Conservation (phyloP, 1,140 invertebrate genomes). For the Bombus vancouverensis region DNA sequence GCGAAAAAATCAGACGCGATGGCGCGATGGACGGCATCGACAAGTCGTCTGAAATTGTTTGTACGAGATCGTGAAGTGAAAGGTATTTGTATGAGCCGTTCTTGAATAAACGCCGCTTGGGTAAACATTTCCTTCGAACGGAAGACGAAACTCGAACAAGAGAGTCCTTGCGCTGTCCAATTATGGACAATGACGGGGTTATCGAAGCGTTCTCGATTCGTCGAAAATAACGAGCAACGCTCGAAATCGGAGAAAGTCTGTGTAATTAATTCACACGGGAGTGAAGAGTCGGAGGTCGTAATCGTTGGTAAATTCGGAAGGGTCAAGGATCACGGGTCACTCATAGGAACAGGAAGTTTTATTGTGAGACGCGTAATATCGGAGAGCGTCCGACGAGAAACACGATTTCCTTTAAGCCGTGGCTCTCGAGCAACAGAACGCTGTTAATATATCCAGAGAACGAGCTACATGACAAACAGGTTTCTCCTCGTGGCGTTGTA, state of each 20-base stretch:
- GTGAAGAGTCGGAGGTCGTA: background rate
- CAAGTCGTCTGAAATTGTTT: background rate
- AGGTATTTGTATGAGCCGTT: background rate
- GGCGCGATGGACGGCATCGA: background rate
- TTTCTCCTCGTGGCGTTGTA: conserved; percentile 59
- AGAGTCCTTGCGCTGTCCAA: background rate
- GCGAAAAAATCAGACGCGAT: no score
- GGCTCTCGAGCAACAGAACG: conserved; percentile 58
- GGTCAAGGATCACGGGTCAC: background rate
- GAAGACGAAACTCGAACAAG: background rate
- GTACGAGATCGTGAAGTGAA: background rate
- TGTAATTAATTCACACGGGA: background rate
- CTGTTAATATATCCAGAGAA: conserved; percentile 68
- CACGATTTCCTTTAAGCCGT: conserved; percentile 58
- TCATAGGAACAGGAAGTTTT: conserved; percentile 49
- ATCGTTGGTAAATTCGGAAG: conserved; percentile 1
- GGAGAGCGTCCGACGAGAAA: conserved; percentile 50
- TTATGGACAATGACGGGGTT: background rate
- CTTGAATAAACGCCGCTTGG: background rate
- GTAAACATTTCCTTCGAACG: background rate
- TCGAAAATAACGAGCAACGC: background rate
- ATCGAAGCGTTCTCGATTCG: background rate
- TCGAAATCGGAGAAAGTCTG: background rate
- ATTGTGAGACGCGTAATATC: conserved; percentile 46
- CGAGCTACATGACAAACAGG: conserved; percentile 68